Percentiles rank a stretch among this genome's conserved stretches.
Conservation (phyloP, 2,113 vertebrate genomes). For the Leucoraja erinaceus region DNA sequence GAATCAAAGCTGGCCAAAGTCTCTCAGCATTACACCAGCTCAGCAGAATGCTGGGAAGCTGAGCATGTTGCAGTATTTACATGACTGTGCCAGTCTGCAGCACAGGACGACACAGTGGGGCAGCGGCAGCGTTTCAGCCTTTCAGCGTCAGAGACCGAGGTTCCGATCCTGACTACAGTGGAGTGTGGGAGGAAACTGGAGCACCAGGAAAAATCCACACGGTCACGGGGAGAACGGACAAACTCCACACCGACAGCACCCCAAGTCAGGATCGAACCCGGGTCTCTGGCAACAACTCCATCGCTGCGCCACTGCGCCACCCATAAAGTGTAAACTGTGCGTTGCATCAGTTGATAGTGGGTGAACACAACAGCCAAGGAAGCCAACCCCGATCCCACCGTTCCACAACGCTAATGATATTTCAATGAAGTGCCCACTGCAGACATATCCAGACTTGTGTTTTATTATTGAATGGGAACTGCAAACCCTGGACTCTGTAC, state of each 20-base stretch:
- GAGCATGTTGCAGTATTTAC: not conserved
- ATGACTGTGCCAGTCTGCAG: not conserved
- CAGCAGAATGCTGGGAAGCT: not conserved
- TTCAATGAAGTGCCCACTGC: not conserved
- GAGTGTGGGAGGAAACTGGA: too few species aligned
- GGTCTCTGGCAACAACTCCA: too few species aligned
- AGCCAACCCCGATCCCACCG: not conserved
- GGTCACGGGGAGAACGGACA: too few species aligned
- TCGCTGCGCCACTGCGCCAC: not conserved
- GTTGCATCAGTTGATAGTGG: not conserved
- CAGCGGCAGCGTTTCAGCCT: too few species aligned
- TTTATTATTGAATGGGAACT: conserved; percentile 1
- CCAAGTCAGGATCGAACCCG: too few species aligned
- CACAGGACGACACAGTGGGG: not conserved
- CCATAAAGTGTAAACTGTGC: too few species aligned
- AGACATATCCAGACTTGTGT: not conserved
- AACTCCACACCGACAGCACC: too few species aligned
- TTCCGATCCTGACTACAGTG: too few species aligned
- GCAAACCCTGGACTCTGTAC: not conserved
- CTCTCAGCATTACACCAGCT: not conserved
- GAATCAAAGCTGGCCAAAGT: not conserved
- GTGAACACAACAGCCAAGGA: not conserved
- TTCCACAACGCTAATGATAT: not conserved
- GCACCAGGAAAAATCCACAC: too few species aligned
- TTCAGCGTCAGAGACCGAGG: too few species aligned